Evolutionary conservation across 1,140 invertebrate species (phyloP).

Genomic region (Lordiphosa mommai): DNA sequence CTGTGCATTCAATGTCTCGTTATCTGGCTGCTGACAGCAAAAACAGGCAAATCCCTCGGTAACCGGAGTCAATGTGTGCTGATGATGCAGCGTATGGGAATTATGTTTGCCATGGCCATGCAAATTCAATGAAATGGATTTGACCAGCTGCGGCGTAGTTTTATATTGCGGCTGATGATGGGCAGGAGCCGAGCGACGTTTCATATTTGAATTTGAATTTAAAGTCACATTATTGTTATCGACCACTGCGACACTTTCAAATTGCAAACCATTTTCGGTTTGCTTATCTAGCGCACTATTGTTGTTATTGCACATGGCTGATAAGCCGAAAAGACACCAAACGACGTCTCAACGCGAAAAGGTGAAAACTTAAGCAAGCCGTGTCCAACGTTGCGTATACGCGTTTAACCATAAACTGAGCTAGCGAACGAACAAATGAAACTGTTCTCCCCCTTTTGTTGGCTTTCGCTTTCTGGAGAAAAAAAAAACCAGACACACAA

Average conservation of each 20-base stretch:
- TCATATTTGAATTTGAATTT: conserved; percentile 33
- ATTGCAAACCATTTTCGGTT: conserved; percentile 49
- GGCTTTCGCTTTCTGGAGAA: conserved; percentile 66
- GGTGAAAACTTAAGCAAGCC: conserved; percentile 7
- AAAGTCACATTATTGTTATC: conserved; percentile 32
- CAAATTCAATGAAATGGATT: conserved; percentile 50
- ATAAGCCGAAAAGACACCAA: conserved; percentile 19
- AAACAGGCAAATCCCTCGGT: conserved; percentile 59
- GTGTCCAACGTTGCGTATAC: conserved; percentile 24
- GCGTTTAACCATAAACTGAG: conserved; percentile 62
- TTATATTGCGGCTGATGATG: conserved; percentile 15
- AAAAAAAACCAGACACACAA: conserved; percentile 13
- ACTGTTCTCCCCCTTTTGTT: conserved; percentile 22
- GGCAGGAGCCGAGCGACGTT: conserved; percentile 37
- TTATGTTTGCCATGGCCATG: conserved; percentile 6
- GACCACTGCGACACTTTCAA: conserved; percentile 19
- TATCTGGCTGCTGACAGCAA: conserved; percentile 38
- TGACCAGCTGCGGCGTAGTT: conserved; percentile 32
- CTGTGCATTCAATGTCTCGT: neutral
- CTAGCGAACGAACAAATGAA: conserved; percentile 11
- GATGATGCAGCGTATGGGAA: conserved; percentile 15
- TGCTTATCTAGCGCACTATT: conserved; percentile 49
- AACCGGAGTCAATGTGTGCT: conserved; percentile 11
- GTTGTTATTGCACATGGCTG: conserved; percentile 63
- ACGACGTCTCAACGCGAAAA: neutral